Percentiles rank a stretch among this genome's conserved stretches.
Conservation (phyloP, 92 coral and sea anemone species). For the Palythoa heliodiscus region DNA sequence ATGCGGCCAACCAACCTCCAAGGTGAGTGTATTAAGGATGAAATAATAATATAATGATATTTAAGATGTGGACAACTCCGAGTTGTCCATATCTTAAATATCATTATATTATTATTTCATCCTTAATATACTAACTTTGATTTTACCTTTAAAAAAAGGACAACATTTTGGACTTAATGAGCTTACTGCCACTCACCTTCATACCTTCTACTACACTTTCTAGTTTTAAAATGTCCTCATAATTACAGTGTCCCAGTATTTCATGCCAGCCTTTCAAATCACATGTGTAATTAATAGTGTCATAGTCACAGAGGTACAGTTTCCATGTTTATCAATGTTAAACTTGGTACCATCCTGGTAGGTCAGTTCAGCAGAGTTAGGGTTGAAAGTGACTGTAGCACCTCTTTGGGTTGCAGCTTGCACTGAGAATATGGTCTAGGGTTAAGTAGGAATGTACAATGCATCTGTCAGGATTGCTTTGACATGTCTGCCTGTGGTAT, state of each 20-base stretch:
- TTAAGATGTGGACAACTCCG: too few relatives aligned
- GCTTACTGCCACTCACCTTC: constrained; percentile 53
- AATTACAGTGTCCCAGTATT: constrained; percentile 56
- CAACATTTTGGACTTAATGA: too few relatives aligned
- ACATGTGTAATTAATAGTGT: constrained; percentile 27
- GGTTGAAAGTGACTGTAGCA: constrained; percentile 43
- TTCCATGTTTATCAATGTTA: constrained; percentile 40
- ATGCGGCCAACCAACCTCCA: too few relatives aligned
- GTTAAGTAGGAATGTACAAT: constrained; percentile 44
- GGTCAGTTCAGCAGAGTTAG: constrained; percentile 47
- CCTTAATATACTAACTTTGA: too few relatives aligned
- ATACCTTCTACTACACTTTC: constrained; percentile 49
- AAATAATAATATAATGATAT: too few relatives aligned
- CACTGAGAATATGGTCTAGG: constrained; percentile 53
- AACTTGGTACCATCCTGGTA: constrained; percentile 58
- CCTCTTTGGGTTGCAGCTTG: constrained; percentile 59
- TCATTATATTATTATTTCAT: too few relatives aligned
- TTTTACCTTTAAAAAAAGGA: too few relatives aligned
- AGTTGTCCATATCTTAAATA: too few relatives aligned
- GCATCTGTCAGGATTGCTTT: constrained; percentile 49
- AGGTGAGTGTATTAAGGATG: too few relatives aligned
- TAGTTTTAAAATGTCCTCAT: constrained; percentile 43
- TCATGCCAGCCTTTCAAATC: constrained; percentile 45
- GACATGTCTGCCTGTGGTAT: constrained; percentile 46
- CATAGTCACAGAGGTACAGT: constrained; percentile 51